Percentiles rank a stretch among this genome's conserved stretches.
phyloP scores from a whole-genome alignment of 1,140 invertebrate species.

The Danaus melanippus region DNA sequence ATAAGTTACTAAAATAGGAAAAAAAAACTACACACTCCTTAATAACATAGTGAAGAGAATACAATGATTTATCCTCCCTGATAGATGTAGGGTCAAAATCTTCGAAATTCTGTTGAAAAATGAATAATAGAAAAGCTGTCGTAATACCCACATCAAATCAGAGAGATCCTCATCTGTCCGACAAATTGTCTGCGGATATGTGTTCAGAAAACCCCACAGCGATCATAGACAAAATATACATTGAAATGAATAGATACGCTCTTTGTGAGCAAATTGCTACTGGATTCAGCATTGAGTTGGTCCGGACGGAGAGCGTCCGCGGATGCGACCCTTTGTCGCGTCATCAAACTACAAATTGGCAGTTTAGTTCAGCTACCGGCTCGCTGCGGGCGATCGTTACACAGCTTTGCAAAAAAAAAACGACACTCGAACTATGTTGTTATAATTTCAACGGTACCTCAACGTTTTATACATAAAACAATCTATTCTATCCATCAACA shows the following conservation, averaged over 20 bases:
- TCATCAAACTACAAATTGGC: slow-evolving; percentile 56
- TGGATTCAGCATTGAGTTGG: slow-evolving; percentile 28
- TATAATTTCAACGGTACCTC: slow-evolving; percentile 12
- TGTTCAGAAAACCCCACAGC: slow-evolving; percentile 17
- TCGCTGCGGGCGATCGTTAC: slow-evolving; percentile 29
- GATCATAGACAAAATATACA: slow-evolving; percentile 25
- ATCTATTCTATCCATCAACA: too few relatives aligned
- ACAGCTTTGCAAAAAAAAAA: slow-evolving; percentile 14
- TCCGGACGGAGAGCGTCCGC: slow-evolving; percentile 17
- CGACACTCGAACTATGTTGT: slow-evolving; percentile 22
- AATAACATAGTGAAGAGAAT: too few relatives aligned
- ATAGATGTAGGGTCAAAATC: too few relatives aligned
- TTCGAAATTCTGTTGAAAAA: too few relatives aligned
- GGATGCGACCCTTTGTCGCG: slow-evolving; percentile 30
- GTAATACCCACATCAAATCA: slow-evolving; percentile 17
- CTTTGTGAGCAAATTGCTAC: slow-evolving; percentile 30
- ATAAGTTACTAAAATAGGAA: too few relatives aligned
- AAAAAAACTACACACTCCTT: too few relatives aligned
- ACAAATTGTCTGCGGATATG: slow-evolving; percentile 16
- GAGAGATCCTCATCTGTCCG: slow-evolving; percentile 3
- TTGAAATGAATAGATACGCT: slow-evolving; percentile 26
- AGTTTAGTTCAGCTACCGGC: slow-evolving; percentile 29
- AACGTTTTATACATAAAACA: too few relatives aligned
- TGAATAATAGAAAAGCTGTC: too few relatives aligned
- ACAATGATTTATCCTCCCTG: too few relatives aligned